These are phyloP conservation scores for Dicerorhinus sumatrensis DNA, from an alignment of 2,113 vertebrate genomes.

Conservation along the genomic window DNA sequence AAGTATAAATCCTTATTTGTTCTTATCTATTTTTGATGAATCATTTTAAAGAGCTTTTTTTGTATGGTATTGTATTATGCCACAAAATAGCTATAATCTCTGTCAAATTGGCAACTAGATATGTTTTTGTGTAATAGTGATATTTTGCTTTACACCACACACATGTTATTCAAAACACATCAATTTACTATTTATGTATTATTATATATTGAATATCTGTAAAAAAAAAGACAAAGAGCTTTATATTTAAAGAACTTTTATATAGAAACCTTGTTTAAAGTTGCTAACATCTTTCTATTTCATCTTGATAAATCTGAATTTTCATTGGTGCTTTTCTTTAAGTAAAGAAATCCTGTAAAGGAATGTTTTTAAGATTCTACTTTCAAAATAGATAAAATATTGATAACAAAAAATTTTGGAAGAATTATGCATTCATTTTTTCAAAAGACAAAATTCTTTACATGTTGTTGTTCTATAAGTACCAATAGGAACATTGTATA, in stretches of 20 bases:
- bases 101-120: not conserved
- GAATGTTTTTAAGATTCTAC: not conserved
- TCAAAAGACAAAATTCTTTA: not conserved
- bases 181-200: not conserved
- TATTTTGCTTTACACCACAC: not conserved
- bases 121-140: not conserved
- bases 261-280: not conserved
- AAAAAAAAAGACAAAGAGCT: not conserved
- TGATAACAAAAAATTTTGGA: not conserved
- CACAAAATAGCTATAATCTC: not conserved
- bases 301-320: not conserved
- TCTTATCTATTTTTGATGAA: not conserved
- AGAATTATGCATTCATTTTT: not conserved
- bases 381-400: not conserved
- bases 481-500: not conserved
- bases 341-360: not conserved
- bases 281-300: not conserved
- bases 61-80: not conserved
- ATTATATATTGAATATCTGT: not conserved
- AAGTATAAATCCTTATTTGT: not conserved
- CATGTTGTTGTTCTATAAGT: not conserved
- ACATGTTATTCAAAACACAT: not conserved
- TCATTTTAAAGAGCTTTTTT: not conserved
- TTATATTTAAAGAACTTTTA: not conserved
- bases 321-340: not conserved